Evolutionary conservation across 2,797 vertebrate species (phyloP).

Genomic region (Gymnothorax reevesii): DNA sequence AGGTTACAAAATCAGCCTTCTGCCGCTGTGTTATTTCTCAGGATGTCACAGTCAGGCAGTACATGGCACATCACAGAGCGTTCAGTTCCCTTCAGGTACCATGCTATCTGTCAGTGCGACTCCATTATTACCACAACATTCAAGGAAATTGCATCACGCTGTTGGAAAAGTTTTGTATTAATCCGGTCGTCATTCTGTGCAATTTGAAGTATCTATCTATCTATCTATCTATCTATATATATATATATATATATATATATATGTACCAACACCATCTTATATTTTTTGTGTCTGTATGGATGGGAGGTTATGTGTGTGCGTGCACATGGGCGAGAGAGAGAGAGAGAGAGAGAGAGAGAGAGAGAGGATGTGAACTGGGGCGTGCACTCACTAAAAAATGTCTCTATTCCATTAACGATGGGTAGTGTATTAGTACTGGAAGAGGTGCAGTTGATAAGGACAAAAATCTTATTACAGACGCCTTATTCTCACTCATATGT

Average conservation of each 20-base stretch:
- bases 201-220: not conserved
- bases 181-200: not conserved
- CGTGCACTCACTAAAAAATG: slow-evolving; percentile 6
- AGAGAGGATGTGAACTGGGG: not conserved
- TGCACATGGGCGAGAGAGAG: not conserved
- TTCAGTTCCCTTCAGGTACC: not conserved
- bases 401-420: slow-evolving; percentile 19
- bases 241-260: not conserved
- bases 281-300: slow-evolving; percentile 5
- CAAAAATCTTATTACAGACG: not conserved
- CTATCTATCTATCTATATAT: not conserved
- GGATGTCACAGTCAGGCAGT: not conserved
- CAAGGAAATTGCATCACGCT: not conserved
- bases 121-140: not conserved
- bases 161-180: not conserved
- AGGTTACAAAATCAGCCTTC: not conserved
- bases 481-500: slow-evolving; percentile 25
- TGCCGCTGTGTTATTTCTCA: not conserved
- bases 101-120: not conserved
- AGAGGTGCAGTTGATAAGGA: not conserved
- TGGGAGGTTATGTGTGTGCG: not conserved
- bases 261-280: not conserved
- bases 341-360: not conserved
- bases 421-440: slow-evolving; percentile 1
- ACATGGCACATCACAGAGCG: not conserved